A percentile compares a stretch with the other conserved stretches of the same genome.
These are phyloP conservation scores for Trichogramma dendrolimi DNA, from an alignment of 2,888 invertebrate species.

Conservation along the genomic window DNA sequence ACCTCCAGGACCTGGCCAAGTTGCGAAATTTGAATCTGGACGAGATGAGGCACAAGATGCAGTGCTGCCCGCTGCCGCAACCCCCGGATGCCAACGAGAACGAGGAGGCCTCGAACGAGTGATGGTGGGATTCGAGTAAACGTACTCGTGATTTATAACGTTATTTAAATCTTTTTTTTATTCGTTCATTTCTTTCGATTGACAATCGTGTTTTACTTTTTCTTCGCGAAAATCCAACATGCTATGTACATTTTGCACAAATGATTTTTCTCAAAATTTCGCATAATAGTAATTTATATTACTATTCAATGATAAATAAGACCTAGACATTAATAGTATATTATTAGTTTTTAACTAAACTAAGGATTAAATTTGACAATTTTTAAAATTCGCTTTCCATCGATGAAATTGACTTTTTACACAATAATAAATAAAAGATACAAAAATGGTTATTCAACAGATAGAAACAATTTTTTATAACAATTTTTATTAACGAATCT, in stretches of 20 bases:
- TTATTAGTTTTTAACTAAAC: conserved; percentile 9
- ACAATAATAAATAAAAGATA: neutral
- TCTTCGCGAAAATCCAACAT: conserved; percentile 28
- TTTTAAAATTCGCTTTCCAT: neutral
- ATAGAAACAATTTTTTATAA: neutral
- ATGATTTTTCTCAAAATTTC: neutral
- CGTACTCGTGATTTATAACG: conserved; percentile 4
- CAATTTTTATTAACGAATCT: conserved; percentile 10
- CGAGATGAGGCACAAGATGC: conserved; percentile 37
- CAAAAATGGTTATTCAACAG: conserved; percentile 1
- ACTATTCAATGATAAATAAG: no score
- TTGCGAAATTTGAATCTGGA: conserved; percentile 34
- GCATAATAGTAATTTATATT: no score
- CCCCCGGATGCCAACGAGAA: neutral
- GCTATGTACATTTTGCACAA: conserved; percentile 11
- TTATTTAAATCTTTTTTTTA: conserved; percentile 25
- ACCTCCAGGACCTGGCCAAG: conserved; percentile 35
- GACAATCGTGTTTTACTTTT: conserved; percentile 24
- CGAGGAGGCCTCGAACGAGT: no score
- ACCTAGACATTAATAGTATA: neutral
- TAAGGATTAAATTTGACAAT: neutral
- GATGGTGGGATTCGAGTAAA: conserved; percentile 21
- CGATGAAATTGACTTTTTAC: neutral
- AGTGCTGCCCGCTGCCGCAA: conserved; percentile 33
- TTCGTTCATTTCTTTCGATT: conserved; percentile 12